These are phyloP conservation scores for Erebia ligea DNA, from an alignment of 2,888 invertebrate species.

Conservation along the genomic window DNA sequence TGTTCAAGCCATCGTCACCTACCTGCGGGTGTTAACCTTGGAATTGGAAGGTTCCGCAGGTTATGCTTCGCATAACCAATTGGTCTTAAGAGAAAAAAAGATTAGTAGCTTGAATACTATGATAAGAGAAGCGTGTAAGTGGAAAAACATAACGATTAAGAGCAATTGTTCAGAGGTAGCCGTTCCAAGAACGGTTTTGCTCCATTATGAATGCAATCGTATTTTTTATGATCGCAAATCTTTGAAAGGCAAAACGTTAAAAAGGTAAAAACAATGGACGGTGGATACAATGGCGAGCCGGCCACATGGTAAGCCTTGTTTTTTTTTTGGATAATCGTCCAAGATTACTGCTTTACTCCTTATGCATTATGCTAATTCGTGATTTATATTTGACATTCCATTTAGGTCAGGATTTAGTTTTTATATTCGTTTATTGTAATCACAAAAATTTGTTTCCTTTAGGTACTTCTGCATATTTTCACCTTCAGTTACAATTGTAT, in stretches of 20 bases:
- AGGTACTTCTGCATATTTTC: too few relatives aligned
- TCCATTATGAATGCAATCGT: conserved; percentile 67
- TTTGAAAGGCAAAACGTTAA: conserved; percentile 66
- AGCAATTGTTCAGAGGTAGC: conserved; percentile 42
- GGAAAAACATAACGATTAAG: conserved; percentile 36
- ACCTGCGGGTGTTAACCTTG: neutral
- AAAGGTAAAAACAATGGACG: conserved; percentile 72
- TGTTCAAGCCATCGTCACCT: too few relatives aligned
- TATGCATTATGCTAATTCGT: conserved; percentile 13
- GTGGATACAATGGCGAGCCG: conserved; percentile 67
- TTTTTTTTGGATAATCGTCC: conserved; percentile 61
- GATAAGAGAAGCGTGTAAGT: conserved; percentile 31
- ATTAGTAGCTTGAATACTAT: conserved; percentile 12
- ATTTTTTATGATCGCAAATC: conserved; percentile 64
- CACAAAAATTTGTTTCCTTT: neutral
- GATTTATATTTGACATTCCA: conserved; percentile 9
- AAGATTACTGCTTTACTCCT: conserved; percentile 45
- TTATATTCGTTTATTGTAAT: neutral
- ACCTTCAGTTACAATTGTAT: too few relatives aligned
- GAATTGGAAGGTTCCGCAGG: neutral
- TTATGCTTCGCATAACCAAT: neutral
- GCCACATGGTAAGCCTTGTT: conserved; percentile 69
- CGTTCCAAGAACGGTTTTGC: conserved; percentile 64
- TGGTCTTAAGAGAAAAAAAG: conserved; percentile 7
- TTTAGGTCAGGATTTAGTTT: neutral